Percentiles rank a stretch among this genome's conserved stretches.
Conservation (phyloP, 2,888 invertebrate genomes). For the Eupelmus urozonus region DNA sequence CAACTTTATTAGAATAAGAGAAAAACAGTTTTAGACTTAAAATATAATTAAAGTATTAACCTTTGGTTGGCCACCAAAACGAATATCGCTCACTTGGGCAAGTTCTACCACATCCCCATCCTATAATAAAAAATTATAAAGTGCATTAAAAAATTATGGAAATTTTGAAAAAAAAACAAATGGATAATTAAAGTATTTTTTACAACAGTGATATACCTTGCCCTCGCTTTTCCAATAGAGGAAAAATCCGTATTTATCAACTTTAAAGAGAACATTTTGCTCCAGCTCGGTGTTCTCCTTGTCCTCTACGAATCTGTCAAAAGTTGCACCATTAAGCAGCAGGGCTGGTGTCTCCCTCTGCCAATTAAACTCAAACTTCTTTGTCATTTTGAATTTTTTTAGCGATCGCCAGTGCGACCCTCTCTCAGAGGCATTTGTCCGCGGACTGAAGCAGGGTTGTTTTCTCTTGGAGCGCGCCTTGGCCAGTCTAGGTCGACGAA, state of each 20-base stretch:
- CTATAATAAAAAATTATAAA: conserved; percentile 59
- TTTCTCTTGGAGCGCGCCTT: neutral
- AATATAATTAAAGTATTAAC: conserved; percentile 59
- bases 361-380: conserved; percentile 85
- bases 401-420: neutral
- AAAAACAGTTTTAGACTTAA: neutral
- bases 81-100: conserved; percentile 76
- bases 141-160: neutral
- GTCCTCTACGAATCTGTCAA: conserved; percentile 85
- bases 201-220: conserved; percentile 67
- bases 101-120: conserved; percentile 76
- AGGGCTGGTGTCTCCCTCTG: conserved; percentile 80
- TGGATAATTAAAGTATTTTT: neutral
- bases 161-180: neutral
- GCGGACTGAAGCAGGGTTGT: neutral
- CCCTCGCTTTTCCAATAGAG: conserved; percentile 83
- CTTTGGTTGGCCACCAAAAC: conserved; percentile 75
- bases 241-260: conserved; percentile 83
- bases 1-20: neutral
- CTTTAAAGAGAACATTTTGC: conserved; percentile 80
- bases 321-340: conserved; percentile 80
- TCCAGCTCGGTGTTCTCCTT: conserved; percentile 80
- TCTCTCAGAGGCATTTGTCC: neutral
- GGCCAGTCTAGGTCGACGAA: conserved; percentile 10
- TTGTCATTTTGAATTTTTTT: conserved; percentile 79